Base-by-base conservation (phyloP, 2,888 invertebrate genomes). In the Tanytarsus gracilentus region DNA sequence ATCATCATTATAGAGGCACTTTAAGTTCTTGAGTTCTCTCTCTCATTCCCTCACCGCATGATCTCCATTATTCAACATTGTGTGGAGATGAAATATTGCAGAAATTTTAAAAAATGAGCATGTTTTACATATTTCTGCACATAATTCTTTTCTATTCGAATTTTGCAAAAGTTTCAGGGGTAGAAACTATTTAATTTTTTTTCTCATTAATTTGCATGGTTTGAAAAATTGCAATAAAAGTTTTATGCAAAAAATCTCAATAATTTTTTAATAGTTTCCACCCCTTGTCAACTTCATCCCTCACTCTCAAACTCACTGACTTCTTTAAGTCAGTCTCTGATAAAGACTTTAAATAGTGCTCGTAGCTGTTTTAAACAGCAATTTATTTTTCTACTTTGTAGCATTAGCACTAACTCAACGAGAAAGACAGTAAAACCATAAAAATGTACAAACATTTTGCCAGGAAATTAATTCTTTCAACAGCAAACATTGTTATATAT, bases 401-500 rank as follows among this genome's bases (percentile, higher is more conserved):
- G 14, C 48, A 48, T 48, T 48, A 30, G 11, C 7, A 30, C 8
- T 18, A 4, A 11, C 3, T 14, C n/a, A n/a, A n/a, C n/a, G n/a
- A n/a, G n/a, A 60, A 50, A 60, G 49, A 26, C 33, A 21, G 33
- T 29, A 6, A 14, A 36, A 50, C 50, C 60, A 50, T 50, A 60
- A 50, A 60, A 60, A 50, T 27, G 26, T 27, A 11, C 26, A 60
- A 26, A 48, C 11, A 50, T 26, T 39, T 60, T 58, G 44, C 25
- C 60, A 60, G 60, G 60, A 60, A 60, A 60, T 60, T 60, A 60
- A 60, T 60, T 60, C 60, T 60, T 60, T 60, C 60, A 58, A 29
- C 58, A 16, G 53, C 58, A 58, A 30, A 56, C 55, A 40, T 40
- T 40, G 27, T 48, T 40, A 16, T 26, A 29, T 56, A 39, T 55